phyloP scores from a whole-genome alignment of 2,888 invertebrate species.

The Brachycybe producta region DNA sequence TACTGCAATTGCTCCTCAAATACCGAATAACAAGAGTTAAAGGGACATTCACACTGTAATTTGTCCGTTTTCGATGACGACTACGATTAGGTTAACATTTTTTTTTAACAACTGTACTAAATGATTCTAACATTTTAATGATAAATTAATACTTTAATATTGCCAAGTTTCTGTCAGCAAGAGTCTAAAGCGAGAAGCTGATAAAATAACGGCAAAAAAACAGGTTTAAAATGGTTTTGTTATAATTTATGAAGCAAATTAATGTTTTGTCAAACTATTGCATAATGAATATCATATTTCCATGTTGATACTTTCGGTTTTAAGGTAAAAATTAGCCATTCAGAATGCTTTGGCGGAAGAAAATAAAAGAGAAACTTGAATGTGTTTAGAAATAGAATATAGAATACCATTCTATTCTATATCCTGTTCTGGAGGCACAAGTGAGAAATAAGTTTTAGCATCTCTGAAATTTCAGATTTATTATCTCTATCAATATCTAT shows the following conservation, averaged over 20 bases:
- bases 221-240: constrained; percentile 2
- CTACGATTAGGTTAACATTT: constrained; percentile 9
- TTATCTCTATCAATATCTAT: no score
- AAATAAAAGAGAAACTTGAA: no score
- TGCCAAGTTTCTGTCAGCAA: constrained; percentile 7
- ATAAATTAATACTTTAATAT: constrained; percentile 5
- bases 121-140: neutral
- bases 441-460: no score
- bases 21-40: no score
- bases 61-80: constrained; percentile 11
- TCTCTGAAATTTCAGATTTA: no score
- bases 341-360: constrained; percentile 78
- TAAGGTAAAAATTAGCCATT: constrained; percentile 25
- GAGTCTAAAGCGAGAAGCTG: constrained; percentile 7
- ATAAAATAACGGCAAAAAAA: constrained; percentile 6
- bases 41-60: no score
- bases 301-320: neutral
- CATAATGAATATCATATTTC: neutral
- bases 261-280: neutral
- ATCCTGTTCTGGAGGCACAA: no score
- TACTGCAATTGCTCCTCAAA: no score
- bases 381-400: no score
- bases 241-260: neutral
- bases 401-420: no score
- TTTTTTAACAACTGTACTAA: neutral